phyloP scores from a whole-genome alignment of 2,888 invertebrate genomes.

The Campopleginae sp. region DNA sequence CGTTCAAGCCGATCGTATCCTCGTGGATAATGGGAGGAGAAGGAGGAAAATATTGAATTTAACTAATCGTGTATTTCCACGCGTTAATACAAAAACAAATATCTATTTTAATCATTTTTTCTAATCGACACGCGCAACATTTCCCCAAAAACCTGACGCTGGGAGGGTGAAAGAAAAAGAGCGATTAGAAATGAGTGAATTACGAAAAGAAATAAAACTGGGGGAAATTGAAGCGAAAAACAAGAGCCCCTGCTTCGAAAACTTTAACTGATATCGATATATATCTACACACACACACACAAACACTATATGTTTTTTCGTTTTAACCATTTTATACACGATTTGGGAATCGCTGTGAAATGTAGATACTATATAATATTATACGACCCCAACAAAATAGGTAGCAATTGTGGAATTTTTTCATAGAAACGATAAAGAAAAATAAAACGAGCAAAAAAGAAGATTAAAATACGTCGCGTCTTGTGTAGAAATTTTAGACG shows the following conservation, averaged over 20 bases:
- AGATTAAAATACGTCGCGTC: conserved; percentile 46
- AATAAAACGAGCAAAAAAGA: conserved; percentile 25
- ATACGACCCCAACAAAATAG: conserved; percentile 48
- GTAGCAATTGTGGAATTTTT: conserved; percentile 66
- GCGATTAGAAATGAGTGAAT: not conserved
- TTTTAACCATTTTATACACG: conserved; percentile 66
- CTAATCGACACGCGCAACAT: conserved; percentile 47
- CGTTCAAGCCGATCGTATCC: conserved; percentile 27
- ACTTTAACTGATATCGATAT: conserved; percentile 53
- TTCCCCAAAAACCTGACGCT: conserved; percentile 3
- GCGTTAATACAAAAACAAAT: conserved; percentile 33
- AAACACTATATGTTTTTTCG: conserved; percentile 60
- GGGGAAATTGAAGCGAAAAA: conserved; percentile 54
- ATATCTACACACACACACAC: conserved; percentile 42
- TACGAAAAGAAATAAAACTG: not conserved
- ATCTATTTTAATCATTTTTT: conserved; percentile 62
- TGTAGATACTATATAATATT: conserved; percentile 69
- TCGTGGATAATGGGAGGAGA: conserved; percentile 9
- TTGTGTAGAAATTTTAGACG: conserved; percentile 51
- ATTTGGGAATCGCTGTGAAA: conserved; percentile 66
- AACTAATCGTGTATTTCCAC: conserved; percentile 23
- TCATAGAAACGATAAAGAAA: conserved; percentile 39
- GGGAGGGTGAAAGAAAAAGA: conserved; percentile 4
- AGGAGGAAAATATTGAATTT: conserved; percentile 23
- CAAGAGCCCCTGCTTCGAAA: conserved; percentile 54